Evolutionary conservation across 1,140 invertebrate genomes (phyloP).

Genomic region (Ladona fulva): DNA sequence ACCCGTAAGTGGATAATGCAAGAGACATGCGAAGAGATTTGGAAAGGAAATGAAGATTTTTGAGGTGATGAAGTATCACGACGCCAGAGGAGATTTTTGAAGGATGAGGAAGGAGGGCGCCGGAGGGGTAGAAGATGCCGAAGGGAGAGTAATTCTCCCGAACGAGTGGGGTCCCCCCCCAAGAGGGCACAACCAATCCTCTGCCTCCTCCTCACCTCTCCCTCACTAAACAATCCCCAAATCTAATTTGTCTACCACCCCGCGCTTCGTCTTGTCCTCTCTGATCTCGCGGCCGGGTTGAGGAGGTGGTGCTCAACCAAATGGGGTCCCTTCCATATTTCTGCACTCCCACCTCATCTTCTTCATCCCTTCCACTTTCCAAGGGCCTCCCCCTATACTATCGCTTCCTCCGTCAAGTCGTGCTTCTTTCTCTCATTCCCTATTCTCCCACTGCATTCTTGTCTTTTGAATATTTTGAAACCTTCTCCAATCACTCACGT

Average conservation of each 20-base stretch:
- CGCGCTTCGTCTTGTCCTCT: neutral
- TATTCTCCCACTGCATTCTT: neutral
- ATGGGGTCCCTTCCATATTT: neutral
- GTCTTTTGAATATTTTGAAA: no score
- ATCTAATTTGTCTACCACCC: neutral
- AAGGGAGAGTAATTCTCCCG: neutral
- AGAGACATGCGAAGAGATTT: no score
- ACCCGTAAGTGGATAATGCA: no score
- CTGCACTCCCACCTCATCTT: neutral
- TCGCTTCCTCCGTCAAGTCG: neutral
- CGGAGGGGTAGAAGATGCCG: neutral
- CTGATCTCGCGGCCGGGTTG: neutral
- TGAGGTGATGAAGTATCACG: no score
- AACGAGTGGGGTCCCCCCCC: no score
- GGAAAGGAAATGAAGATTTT: no score
- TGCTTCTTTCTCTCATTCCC: neutral
- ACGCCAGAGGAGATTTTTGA: no score
- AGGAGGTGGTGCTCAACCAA: neutral
- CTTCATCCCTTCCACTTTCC: neutral
- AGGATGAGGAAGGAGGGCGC: no score
- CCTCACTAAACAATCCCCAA: neutral
- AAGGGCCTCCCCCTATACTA: neutral
- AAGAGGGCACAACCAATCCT: no score
- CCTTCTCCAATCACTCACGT: no score
- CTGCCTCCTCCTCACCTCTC: no score